Base-by-base conservation (phyloP, 2,888 invertebrate genomes). In the Philonicus albiceps region DNA sequence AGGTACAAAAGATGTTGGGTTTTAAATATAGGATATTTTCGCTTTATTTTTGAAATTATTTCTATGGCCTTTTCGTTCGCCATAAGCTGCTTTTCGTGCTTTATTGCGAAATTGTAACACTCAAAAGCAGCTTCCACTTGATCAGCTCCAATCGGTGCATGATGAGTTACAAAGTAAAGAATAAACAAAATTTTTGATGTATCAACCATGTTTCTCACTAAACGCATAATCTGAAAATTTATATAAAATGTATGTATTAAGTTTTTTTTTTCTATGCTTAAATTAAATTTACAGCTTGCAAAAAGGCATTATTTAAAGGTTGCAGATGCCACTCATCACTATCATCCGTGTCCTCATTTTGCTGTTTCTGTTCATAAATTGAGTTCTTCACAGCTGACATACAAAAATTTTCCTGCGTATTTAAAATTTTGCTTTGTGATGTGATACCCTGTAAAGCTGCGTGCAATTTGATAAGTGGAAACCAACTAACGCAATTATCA, bases 401-500 rank as follows among this genome's bases (percentile, higher is more conserved):
- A 86, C 91, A 91, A 49, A 91, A 91, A 85, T 91, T 91, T 40
- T 92, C 92, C 73, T 91, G 91, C 87, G 90, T 90, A 86, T 91
- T 90, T 0, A 89, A 86, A 7, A 90, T 89, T 72, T 92, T 91
- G 37, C 88, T 89, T 16, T 91, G 89, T 40, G 88, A 87, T 7
- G 84, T 86, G 37, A 85, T 83, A 6, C 91, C 90, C 75, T 91
- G 90, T 0, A 92, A 89, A 5, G 90, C 88, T 7, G 90, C 90
- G 86, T 91, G 91, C 89, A 92, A 90, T 85, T 92, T 90, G 80
- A 92, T 91, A 19, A 92, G 89, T 1, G 93, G 92, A 87, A 92
- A 92, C 92, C 92, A 92, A 85, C 91, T 91, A 84, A 91, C 91
- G 49, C 92, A 92, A 86, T 91, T 92, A 74, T 91, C 92, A n/a